A percentile compares a stretch with the other conserved stretches of the same genome.
These are phyloP conservation scores for Ptyas mucosa DNA, from an alignment of 2,113 vertebrate species.

Conservation along the genomic window DNA sequence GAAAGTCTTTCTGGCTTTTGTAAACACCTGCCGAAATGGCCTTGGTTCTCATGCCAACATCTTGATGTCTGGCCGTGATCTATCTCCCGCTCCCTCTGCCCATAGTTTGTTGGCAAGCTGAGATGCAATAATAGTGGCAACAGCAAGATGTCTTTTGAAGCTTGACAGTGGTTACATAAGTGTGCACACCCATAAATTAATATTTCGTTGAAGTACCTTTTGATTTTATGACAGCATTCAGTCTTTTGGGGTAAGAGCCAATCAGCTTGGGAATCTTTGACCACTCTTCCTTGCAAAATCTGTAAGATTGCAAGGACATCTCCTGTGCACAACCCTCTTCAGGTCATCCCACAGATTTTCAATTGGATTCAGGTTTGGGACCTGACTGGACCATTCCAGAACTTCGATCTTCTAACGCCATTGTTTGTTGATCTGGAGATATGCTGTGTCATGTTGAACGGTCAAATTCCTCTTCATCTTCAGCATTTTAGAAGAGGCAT, in stretches of 20 bases:
- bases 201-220: neutral
- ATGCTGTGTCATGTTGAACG: neutral
- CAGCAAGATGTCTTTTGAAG: too few species aligned
- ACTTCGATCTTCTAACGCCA: neutral
- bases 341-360: neutral
- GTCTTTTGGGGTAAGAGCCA: neutral
- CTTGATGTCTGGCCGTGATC: too few species aligned
- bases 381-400: neutral
- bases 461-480: neutral
- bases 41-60: too few species aligned
- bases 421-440: neutral
- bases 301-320: neutral
- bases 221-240: neutral
- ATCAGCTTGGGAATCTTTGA: too few species aligned
- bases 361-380: neutral
- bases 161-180: neutral
- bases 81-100: too few species aligned
- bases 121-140: too few species aligned
- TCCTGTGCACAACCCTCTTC: neutral
- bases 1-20: too few species aligned
- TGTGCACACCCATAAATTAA: neutral
- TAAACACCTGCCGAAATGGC: too few species aligned
- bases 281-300: too few species aligned
- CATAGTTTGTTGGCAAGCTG: too few species aligned
- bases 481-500: neutral